Conservation (phyloP, 2,888 invertebrate genomes). For the Anthoptus insignis region DNA sequence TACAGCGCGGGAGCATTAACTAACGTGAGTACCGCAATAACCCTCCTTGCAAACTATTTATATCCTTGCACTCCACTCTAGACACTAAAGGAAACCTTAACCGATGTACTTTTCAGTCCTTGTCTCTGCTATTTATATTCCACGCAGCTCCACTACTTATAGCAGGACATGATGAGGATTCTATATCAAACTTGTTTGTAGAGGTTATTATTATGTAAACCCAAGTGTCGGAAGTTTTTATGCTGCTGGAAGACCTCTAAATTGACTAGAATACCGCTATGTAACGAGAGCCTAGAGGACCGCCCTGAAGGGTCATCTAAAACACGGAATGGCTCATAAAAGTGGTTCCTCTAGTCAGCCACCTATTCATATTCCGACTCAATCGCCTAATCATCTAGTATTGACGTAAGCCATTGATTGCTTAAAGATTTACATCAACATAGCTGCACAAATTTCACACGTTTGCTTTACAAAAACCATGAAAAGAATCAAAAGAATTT, state of each 20-base stretch:
- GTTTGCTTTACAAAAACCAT: no score
- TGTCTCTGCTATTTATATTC: constrained; percentile 7
- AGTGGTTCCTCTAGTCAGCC: no score
- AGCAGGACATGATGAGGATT: not conserved
- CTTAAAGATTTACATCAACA: not conserved
- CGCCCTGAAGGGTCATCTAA: no score
- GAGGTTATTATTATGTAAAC: no score
- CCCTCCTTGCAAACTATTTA: constrained; percentile 29
- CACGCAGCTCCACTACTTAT: not conserved
- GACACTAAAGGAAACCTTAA: constrained; percentile 22
- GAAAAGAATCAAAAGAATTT: constrained; percentile 2
- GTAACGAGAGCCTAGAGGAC: no score
- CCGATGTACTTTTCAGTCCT: not conserved
- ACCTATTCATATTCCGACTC: no score
- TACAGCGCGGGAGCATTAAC: constrained; percentile 90
- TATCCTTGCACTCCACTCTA: constrained; percentile 28
- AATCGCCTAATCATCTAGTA: no score
- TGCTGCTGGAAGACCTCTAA: no score
- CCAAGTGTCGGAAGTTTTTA: not conserved
- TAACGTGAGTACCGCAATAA: constrained; percentile 77
- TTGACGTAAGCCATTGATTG: no score
- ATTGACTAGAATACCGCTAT: no score
- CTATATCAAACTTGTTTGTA: not conserved
- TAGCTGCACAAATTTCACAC: not conserved
- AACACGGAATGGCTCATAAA: no score